These are phyloP conservation scores for Suncus etruscus DNA, from an alignment of 2,113 vertebrate species.

Conservation along the genomic window DNA sequence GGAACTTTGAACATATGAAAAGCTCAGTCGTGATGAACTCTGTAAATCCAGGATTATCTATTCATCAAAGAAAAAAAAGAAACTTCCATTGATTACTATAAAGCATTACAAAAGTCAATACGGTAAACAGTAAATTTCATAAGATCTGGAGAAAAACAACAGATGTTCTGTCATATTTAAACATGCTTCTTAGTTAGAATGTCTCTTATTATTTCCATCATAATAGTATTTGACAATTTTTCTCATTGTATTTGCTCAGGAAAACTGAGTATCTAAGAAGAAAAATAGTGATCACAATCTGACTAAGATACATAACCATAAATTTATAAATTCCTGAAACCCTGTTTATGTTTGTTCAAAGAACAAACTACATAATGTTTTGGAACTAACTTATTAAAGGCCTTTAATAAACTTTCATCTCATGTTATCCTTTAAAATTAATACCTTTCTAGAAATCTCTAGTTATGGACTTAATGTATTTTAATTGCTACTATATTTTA, in stretches of 20 bases:
- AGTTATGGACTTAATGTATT: too few relatives aligned
- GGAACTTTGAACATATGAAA: neutral
- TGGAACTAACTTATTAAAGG: neutral
- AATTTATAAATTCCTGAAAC: neutral
- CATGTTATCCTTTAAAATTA: neutral
- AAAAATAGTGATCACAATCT: neutral
- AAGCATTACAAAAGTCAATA: constrained; percentile 67
- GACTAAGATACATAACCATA: neutral
- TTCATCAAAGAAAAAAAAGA: neutral
- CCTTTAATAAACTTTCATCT: neutral
- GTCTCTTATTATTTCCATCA: neutral
- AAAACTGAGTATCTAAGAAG: constrained; percentile 29
- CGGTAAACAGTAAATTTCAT: constrained; percentile 44
- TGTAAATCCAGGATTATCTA: too few relatives aligned
- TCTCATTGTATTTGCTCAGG: neutral
- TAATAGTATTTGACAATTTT: neutral
- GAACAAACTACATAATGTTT: neutral
- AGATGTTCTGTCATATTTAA: neutral
- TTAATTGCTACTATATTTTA: too few relatives aligned
- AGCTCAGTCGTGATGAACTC: too few relatives aligned
- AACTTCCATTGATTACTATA: neutral
- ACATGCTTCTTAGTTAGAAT: neutral
- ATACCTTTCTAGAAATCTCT: neutral
- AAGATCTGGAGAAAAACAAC: neutral
- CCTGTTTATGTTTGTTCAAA: neutral